Base-by-base conservation (phyloP, 64 coral and sea anemone species). In the Acropora yongei region DNA sequence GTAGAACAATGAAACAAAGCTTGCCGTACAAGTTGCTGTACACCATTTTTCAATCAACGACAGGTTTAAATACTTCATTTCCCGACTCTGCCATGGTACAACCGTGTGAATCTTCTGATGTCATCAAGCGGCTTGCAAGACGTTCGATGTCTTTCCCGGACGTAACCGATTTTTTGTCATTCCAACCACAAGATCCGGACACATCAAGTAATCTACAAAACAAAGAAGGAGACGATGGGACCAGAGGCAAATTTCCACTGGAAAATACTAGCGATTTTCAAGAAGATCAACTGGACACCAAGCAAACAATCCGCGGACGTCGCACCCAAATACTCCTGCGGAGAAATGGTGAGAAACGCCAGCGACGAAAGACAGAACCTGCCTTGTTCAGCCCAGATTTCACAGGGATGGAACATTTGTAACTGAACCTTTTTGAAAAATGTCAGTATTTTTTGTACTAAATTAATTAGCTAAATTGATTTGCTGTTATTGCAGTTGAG, bases 1-100 rank as follows among this genome's bases (percentile, higher is more conserved):
- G 65, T 3, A 47, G 82, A 1, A 74, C 51, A 45, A 79, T 81
- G 65, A 90, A 73, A 57, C 63, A 82, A 7, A 47, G 20, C 3
- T 48, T 90, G 39, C 78, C 89, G n/a, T 90, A 17, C 68, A 48
- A 72, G 19, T 39, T 44, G 4, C 46, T 90, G 40, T 67, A 65
- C 42, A 42, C 48, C 1, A 90, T 90, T 65, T 81, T 8, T 17
- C 63, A 16, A 17, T 18, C 63, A 20, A 49, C 71, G 61, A 69
- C 1, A 84, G 17, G 61, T 57, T 5, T 48, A 18, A 14, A 14
- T 1, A 17, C 41, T 2, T 44, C 61, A 9, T 85, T 85, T 72
- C 61, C 82, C 2, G 63, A 69, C 17, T 43, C 18, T 45, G 82
- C 43, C 61, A 48, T 71, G 43, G 16, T 14, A 3, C 6, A 1